Conservation (phyloP, 2,888 invertebrate genomes). For the Cephus sareptanus region DNA sequence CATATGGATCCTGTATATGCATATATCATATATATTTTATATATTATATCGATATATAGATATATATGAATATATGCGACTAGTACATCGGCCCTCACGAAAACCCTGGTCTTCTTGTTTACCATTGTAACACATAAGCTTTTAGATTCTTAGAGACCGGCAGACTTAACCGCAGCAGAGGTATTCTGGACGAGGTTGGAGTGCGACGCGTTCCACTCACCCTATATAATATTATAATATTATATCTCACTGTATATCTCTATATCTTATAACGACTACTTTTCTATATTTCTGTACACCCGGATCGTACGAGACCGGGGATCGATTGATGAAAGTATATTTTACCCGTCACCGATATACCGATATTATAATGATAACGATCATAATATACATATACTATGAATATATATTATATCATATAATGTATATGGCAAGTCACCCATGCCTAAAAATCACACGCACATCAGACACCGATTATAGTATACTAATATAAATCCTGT, state of each 20-base stretch:
- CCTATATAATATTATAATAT: conserved; percentile 2
- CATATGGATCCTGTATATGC: not conserved
- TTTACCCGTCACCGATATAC: conserved; percentile 14
- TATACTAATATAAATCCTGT: not conserved
- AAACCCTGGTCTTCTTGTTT: conserved; percentile 49
- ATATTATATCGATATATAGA: not conserved
- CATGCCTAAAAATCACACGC: not conserved
- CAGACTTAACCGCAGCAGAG: conserved; percentile 65
- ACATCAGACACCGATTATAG: not conserved
- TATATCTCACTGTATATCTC: not conserved
- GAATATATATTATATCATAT: conserved; percentile 14
- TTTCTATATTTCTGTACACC: not conserved
- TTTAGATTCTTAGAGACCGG: conserved; percentile 40
- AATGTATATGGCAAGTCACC: not conserved
- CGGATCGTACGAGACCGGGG: not conserved
- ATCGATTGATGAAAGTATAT: not conserved
- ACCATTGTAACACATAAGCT: conserved; percentile 29
- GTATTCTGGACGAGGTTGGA: conserved; percentile 65
- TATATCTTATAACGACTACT: not conserved
- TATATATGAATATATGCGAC: not conserved
- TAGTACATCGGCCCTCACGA: not conserved
- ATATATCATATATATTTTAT: not conserved
- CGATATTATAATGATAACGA: not conserved
- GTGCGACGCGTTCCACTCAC: conserved; percentile 33
- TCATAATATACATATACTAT: conserved; percentile 11